Conservation (phyloP, 2,797 vertebrate genomes). For the Ptychadena robeensis region DNA sequence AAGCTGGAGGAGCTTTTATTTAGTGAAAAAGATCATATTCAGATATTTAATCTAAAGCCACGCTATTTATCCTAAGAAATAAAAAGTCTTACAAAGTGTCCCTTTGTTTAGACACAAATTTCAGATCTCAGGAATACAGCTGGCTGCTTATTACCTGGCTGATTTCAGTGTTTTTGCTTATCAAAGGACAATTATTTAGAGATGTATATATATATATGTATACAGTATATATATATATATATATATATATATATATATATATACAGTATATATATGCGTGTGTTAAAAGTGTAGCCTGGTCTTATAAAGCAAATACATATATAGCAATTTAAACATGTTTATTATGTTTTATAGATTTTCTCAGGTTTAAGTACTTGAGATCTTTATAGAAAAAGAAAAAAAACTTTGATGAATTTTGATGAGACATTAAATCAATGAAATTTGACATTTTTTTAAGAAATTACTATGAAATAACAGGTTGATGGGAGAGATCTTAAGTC, state of each 20-base stretch:
- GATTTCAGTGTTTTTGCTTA: background rate
- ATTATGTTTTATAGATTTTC: constrained; percentile 45
- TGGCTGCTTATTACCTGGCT: background rate
- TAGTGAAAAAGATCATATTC: too few species aligned
- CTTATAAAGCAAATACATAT: constrained; percentile 10
- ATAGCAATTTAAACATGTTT: constrained; percentile 26
- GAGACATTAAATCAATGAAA: constrained; percentile 38
- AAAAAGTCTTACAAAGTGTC: too few species aligned
- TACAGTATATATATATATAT: too few species aligned
- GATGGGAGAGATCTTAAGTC: constrained; percentile 19
- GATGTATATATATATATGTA: too few species aligned
- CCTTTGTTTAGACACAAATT: too few species aligned
- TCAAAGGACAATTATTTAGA: background rate
- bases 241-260: too few species aligned
- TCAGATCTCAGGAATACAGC: too few species aligned
- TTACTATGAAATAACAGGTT: constrained; percentile 15
- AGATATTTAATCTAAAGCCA: too few species aligned
- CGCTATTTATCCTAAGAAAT: too few species aligned
- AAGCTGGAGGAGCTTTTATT: too few species aligned
- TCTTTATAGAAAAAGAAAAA: constrained; percentile 7
- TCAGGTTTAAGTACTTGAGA: constrained; percentile 22
- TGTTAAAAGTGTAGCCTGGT: background rate
- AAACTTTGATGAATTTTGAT: constrained; percentile 20
- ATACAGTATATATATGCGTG: too few species aligned
- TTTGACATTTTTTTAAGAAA: constrained; percentile 40